Evolutionary conservation across 37 sponge, comb jelly and placozoan genomes (phyloP).

Genomic region (Theonella swinhoei): DNA sequence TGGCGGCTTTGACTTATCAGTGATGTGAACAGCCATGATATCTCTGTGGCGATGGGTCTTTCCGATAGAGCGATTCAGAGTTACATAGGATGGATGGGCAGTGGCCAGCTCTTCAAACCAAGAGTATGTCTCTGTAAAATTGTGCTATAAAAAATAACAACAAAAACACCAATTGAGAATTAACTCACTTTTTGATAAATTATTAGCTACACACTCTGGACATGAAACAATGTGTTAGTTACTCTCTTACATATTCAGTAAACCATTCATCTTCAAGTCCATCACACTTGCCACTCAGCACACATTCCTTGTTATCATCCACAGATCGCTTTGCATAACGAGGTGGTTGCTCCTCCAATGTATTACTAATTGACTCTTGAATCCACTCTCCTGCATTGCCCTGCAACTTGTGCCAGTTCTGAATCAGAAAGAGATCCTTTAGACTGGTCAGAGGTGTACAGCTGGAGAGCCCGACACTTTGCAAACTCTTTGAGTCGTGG

Average conservation of each 20-base stretch:
- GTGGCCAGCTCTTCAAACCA: constrained; percentile 57
- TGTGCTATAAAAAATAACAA: constrained; percentile 47
- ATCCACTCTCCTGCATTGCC: neutral
- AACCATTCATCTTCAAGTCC: neutral
- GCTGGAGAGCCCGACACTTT: neutral
- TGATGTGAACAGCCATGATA: constrained; percentile 73
- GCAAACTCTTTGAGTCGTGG: neutral
- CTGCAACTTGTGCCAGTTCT: constrained; percentile 6
- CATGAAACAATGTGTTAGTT: neutral
- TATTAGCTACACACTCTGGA: neutral
- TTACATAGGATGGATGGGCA: constrained; percentile 28
- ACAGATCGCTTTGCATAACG: neutral
- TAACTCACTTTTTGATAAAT: neutral
- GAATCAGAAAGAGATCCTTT: neutral
- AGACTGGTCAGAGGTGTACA: constrained; percentile 10
- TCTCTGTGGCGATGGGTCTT: constrained; percentile 34
- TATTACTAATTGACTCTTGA: neutral
- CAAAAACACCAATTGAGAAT: neutral
- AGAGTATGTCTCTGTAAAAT: constrained; percentile 21
- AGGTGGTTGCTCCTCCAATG: neutral
- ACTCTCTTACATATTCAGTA: neutral
- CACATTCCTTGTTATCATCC: neutral
- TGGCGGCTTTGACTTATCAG: neutral
- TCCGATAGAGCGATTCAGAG: constrained; percentile 54
- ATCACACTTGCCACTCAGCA: neutral